Percentiles rank a stretch among this genome's conserved stretches.
phyloP scores from a whole-genome alignment of 53 echinoderm and acorn worm genomes.

The Glandiceps talaboti region DNA sequence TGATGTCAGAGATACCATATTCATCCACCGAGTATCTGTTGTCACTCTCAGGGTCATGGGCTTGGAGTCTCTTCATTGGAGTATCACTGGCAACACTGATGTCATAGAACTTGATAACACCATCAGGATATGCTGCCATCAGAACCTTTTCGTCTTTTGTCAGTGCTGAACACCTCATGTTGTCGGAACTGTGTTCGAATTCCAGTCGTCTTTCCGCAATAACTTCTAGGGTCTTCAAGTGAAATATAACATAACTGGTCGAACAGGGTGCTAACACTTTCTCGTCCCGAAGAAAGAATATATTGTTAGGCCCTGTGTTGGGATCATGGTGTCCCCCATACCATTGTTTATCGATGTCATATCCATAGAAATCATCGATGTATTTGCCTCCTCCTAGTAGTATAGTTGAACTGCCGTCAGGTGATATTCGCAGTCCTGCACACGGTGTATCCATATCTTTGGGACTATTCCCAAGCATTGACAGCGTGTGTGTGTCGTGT shows the following conservation, averaged over 20 bases:
- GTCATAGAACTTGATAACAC: not conserved
- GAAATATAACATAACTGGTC: not conserved
- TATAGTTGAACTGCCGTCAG: not conserved
- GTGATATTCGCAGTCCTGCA: not conserved
- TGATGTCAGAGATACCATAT: too few relatives aligned
- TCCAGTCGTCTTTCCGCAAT: too few relatives aligned
- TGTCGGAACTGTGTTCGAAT: not conserved
- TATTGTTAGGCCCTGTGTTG: not conserved
- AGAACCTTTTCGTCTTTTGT: not conserved
- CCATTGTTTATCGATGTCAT: not conserved
- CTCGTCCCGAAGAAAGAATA: not conserved
- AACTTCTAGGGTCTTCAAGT: not conserved
- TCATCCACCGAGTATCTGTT: too few relatives aligned
- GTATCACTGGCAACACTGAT: not conserved
- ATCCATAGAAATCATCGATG: not conserved
- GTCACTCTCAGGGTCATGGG: too few relatives aligned
- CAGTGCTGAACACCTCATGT: not conserved
- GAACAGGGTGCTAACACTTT: not conserved
- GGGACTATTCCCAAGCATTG: not conserved
- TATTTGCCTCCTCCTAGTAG: not conserved
- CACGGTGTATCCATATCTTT: not conserved
- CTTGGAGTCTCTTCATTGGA: too few relatives aligned
- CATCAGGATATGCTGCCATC: not conserved
- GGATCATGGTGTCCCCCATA: not conserved
- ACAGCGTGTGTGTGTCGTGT: not conserved